phyloP scores from a whole-genome alignment of 2,797 vertebrate species.

The Enteromius afrohamiltoni region DNA sequence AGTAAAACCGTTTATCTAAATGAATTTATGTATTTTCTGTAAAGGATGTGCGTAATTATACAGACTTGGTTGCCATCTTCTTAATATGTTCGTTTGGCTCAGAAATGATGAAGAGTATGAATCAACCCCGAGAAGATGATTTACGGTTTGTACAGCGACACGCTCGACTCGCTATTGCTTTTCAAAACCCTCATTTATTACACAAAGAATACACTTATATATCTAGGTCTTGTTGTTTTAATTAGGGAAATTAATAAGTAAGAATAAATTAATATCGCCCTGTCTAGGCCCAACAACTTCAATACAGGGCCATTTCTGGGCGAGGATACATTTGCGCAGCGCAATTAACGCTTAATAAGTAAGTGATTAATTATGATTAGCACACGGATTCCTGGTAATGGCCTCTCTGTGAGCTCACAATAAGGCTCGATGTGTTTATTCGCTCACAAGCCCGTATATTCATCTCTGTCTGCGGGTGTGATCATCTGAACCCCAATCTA shows the following conservation, averaged over 20 bases:
- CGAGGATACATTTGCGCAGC: constrained; percentile 80
- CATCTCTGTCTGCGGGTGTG: constrained; percentile 75
- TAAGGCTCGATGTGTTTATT: constrained; percentile 81
- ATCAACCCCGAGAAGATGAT: constrained; percentile 78
- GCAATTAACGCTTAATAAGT: constrained; percentile 87
- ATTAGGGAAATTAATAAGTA: constrained; percentile 86
- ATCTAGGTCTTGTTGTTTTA: constrained; percentile 83
- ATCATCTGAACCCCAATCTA: constrained; percentile 71
- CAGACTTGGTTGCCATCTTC: constrained; percentile 65
- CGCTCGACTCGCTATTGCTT: constrained; percentile 75
- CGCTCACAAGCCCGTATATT: constrained; percentile 71
- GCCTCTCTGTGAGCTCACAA: constrained; percentile 80
- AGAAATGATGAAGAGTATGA: constrained; percentile 79
- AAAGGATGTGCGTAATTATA: constrained; percentile 57
- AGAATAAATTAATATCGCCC: constrained; percentile 83
- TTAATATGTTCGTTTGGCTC: constrained; percentile 74
- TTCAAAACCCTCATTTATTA: constrained; percentile 78
- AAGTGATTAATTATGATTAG: constrained; percentile 89
- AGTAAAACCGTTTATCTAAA: constrained; percentile 36
- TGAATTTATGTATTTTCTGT: constrained; percentile 35
- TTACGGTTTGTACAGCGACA: constrained; percentile 76
- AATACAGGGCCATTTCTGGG: constrained; percentile 66
- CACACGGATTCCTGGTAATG: constrained; percentile 78
- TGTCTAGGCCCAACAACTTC: constrained; percentile 65
- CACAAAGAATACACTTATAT: constrained; percentile 77